These are phyloP conservation scores for Sciurus vulgaris DNA, from an alignment of 2,797 vertebrate genomes.

Conservation along the genomic window DNA sequence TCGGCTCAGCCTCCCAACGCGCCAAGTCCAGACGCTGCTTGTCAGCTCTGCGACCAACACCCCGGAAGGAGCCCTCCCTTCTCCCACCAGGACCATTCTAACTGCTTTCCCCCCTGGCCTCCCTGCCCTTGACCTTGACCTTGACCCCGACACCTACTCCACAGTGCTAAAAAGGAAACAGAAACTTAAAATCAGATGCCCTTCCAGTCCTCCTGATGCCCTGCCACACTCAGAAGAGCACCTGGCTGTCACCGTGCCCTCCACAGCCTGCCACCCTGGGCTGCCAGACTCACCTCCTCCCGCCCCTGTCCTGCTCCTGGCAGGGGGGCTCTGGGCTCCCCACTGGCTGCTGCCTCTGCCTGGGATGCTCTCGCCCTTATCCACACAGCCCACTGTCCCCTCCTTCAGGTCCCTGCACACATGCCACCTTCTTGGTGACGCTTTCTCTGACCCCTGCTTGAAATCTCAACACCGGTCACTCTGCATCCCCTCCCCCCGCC, in stretches of 20 bases:
- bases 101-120: background rate
- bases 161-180: background rate
- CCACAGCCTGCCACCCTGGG: fast-evolving
- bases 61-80: fast-evolving
- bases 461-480: background rate
- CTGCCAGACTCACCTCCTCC: background rate
- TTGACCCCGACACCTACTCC: background rate
- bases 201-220: background rate
- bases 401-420: background rate
- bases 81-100: no score
- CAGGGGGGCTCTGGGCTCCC: no score
- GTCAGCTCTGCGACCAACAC: background rate
- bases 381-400: background rate
- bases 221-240: background rate
- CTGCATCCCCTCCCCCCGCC: background rate
- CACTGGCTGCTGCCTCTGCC: no score
- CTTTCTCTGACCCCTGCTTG: background rate
- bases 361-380: background rate
- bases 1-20: background rate
- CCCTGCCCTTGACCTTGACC: background rate
- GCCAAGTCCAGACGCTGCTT: background rate
- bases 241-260: background rate
- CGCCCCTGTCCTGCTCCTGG: background rate
- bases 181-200: background rate
- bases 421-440: background rate